These are phyloP conservation scores for Microctonus aethiopoides DNA, from an alignment of 2,888 invertebrate genomes.

Conservation along the genomic window DNA sequence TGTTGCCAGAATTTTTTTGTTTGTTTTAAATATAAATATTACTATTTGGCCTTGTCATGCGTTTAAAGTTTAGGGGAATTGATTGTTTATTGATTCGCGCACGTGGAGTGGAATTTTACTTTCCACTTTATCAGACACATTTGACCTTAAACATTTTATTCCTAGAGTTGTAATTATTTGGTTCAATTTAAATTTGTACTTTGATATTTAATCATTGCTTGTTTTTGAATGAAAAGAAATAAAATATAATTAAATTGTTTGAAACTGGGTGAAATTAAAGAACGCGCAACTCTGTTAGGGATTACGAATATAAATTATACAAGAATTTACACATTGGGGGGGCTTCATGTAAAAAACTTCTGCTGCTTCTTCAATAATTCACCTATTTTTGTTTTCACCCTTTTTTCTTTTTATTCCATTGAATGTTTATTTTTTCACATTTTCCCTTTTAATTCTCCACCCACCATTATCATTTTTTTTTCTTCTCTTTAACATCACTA, in stretches of 20 bases:
- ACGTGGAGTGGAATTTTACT: not conserved
- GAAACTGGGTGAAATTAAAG: not conserved
- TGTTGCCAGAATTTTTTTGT: too few species aligned
- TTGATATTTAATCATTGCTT: not conserved
- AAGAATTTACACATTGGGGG: slow-evolving; percentile 3
- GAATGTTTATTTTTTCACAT: not conserved
- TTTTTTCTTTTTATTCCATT: not conserved
- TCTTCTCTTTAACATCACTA: not conserved
- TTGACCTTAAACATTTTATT: not conserved
- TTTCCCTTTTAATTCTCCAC: not conserved
- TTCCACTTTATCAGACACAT: not conserved
- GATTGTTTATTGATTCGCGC: not conserved
- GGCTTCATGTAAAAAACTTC: slow-evolving; percentile 27
- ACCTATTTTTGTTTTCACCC: too few species aligned
- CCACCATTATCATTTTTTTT: not conserved
- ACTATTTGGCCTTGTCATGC: not conserved
- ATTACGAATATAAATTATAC: slow-evolving; percentile 7
- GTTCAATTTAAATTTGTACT: not conserved
- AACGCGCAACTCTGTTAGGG: not conserved
- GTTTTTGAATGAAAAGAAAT: not conserved
- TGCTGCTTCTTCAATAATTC: slow-evolving; percentile 15
- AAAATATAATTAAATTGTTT: not conserved
- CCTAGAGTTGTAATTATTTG: not conserved
- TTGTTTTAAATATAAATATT: not conserved
- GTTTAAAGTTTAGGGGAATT: not conserved